These are phyloP conservation scores for Tympanoctomys barrerae DNA, from an alignment of 2,797 vertebrate genomes.

Conservation along the genomic window DNA sequence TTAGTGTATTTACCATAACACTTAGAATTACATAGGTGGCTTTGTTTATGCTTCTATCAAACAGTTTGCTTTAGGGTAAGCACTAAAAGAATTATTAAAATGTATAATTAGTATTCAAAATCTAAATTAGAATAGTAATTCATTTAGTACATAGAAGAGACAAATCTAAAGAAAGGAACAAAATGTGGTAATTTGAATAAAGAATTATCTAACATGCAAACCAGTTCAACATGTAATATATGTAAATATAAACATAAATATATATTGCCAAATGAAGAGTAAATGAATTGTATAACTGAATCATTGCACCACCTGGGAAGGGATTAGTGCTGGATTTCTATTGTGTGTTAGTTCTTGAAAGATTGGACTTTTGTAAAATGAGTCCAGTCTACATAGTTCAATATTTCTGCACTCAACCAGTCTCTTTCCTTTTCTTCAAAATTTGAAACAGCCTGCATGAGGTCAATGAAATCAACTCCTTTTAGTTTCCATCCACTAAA, in stretches of 20 bases:
- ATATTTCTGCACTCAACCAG: neutral
- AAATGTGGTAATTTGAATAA: neutral
- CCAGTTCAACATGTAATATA: no score
- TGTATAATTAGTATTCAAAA: neutral
- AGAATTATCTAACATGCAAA: neutral
- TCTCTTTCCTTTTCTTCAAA: neutral
- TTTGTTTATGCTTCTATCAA: neutral
- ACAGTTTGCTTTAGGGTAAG: neutral
- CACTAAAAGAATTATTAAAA: neutral
- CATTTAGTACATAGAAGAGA: neutral
- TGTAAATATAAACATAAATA: neutral
- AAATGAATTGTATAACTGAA: neutral
- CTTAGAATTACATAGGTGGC: neutral
- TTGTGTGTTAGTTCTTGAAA: neutral
- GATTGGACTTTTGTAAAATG: neutral
- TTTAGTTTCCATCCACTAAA: no score
- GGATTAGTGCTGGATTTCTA: neutral
- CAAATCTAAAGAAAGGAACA: neutral
- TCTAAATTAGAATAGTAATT: neutral
- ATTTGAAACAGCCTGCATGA: neutral
- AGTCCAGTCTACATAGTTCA: neutral
- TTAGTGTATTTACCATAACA: neutral
- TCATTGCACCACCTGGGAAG: neutral
- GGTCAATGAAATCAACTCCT: neutral
- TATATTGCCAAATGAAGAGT: neutral